A percentile compares a stretch with the other conserved stretches of the same genome.
phyloP scores from a whole-genome alignment of 2,113 vertebrate species.

The Fulmarus glacialis region DNA sequence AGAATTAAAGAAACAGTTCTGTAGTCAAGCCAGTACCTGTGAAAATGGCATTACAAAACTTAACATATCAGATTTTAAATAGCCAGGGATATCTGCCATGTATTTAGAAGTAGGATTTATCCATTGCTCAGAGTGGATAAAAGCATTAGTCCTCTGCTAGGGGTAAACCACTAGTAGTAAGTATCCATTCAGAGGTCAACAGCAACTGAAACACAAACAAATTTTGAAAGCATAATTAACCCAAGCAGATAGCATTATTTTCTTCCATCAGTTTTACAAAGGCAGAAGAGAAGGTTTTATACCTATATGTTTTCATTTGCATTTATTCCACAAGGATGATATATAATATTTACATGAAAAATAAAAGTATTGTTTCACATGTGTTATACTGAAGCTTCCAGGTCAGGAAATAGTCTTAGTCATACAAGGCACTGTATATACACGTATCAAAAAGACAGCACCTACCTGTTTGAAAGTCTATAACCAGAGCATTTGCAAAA shows the following conservation, averaged over 20 bases:
- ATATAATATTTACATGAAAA: not conserved
- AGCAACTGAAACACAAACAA: not conserved
- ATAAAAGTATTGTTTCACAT: not conserved
- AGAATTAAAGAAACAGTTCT: not conserved
- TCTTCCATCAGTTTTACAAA: not conserved
- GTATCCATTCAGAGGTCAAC: not conserved
- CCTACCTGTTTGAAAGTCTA: not conserved
- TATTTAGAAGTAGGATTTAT: not conserved
- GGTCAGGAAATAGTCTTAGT: not conserved
- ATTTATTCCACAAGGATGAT: not conserved
- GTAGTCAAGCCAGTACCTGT: not conserved
- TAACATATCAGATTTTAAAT: not conserved
- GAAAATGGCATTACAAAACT: not conserved
- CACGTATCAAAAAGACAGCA: not conserved
- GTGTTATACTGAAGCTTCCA: not conserved
- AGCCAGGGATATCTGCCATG: not conserved
- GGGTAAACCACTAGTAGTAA: not conserved
- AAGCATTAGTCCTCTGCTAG: not conserved
- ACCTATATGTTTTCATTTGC: not conserved
- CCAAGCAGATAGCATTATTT: not conserved
- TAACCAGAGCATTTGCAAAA: not conserved
- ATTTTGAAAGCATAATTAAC: accelerated
- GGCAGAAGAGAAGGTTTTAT: not conserved
- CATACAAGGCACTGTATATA: no score
- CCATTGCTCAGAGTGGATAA: not conserved